Conservation (phyloP, 2,113 vertebrate species). For the Phaethornis superciliosus region DNA sequence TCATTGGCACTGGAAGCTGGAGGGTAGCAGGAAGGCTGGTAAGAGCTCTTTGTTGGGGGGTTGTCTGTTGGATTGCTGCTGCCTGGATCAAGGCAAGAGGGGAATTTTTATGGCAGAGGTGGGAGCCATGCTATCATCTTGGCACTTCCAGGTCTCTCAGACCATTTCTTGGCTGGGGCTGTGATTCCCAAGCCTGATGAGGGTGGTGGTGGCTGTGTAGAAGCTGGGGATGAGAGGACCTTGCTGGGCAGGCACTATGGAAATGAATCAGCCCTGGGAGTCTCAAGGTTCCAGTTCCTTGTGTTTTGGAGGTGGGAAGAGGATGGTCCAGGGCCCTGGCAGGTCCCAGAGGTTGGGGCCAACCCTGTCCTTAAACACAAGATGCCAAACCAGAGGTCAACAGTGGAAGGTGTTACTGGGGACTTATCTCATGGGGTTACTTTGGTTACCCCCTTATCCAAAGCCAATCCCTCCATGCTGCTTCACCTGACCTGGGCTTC, state of each 20-base stretch:
- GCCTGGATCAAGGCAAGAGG: not conserved
- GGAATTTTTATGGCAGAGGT: not conserved
- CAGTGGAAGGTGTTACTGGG: not conserved
- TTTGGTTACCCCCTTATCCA: not conserved
- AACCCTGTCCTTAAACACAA: not conserved
- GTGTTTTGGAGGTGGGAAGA: not conserved
- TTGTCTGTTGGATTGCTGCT: not conserved
- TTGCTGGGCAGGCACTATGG: not conserved
- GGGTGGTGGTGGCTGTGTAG: not conserved
- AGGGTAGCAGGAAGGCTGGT: conserved; percentile 31
- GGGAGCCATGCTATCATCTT: not conserved
- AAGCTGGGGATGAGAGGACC: not conserved
- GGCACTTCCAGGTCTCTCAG: not conserved
- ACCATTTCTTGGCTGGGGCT: not conserved
- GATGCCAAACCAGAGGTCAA: not conserved
- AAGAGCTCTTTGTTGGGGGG: not conserved
- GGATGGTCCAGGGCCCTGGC: not conserved
- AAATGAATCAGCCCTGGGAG: not conserved
- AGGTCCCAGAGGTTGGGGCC: not conserved
- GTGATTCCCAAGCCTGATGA: not conserved
- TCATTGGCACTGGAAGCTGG: not conserved
- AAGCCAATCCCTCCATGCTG: not conserved
- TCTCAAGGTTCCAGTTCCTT: not conserved
- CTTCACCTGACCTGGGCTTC: not conserved
- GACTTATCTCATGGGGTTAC: not conserved